Base-by-base conservation (phyloP, 2,888 invertebrate genomes). In the Phlogophora meticulosa region DNA sequence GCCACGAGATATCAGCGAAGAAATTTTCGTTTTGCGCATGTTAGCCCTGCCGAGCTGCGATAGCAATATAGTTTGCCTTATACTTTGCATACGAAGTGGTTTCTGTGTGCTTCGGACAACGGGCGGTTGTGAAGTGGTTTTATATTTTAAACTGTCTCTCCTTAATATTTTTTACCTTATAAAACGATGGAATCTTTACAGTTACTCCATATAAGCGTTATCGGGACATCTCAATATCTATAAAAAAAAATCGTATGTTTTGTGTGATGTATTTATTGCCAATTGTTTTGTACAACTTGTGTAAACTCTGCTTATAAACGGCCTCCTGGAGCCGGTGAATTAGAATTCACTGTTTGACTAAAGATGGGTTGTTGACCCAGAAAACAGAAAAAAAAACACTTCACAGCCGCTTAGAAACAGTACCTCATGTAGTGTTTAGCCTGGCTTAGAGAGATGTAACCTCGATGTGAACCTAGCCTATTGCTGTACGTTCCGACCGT, bases 401-500 rank as follows among this genome's bases (percentile, higher is more conserved):
- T 43, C 28, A 42, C 58, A 72, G 59, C 20, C 45, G 22, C 55
- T 45, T 46, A 10, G n/a, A 53, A 22, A 55, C 46, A 59, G 55
- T 62, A 77, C 68, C 57, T 72, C 55, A 55, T 48, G 61, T 77
- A 71, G 76, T 78, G 61, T 65, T 80, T 81, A 85, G 86, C 84
- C 84, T 83, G 71, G 85, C 83, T 85, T 83, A 77, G 67, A 69
- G 56, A 68, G 64, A 70, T 73, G 68, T 80, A 73, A 73, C 77
- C 76, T 73, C 60, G 42, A 76, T 78, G 61, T 75, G 67, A 83
- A 85, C 61, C 67, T 81, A 86, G 86, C 81, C 84, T 86, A 83
- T 87, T 87, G 87, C 86, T 87, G 89, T 87, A 81, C 83, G 72
- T 82, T 63, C 51, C 56, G 28, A 34, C 7, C 52, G 43, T 49